phyloP scores from a whole-genome alignment of 1,140 invertebrate species.

The Heterodera schachtii region DNA sequence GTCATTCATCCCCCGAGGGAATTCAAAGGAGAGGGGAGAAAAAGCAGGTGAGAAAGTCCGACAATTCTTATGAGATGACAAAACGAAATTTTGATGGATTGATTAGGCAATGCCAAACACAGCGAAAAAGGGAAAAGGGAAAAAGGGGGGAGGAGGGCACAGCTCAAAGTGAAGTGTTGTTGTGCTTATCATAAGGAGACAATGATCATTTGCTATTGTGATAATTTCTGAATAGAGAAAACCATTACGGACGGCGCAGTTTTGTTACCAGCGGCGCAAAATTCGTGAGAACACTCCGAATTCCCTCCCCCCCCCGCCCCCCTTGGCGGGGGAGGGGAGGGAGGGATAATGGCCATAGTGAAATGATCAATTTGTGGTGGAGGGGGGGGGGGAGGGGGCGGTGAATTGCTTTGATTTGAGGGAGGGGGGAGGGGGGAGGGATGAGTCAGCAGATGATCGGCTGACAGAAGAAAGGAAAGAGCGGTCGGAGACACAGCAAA shows the following conservation, averaged over 20 bases:
- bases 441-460: background rate
- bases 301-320: too few species aligned
- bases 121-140: background rate
- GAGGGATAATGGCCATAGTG: background rate
- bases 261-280: background rate
- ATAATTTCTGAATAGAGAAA: too few species aligned
- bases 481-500: background rate
- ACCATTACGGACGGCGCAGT: background rate
- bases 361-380: background rate
- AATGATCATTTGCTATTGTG: too few species aligned
- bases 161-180: background rate
- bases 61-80: too few species aligned
- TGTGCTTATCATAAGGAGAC: too few species aligned
- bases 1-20: background rate
- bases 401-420: background rate
- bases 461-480: background rate
- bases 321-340: too few species aligned
- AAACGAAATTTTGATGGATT: too few species aligned
- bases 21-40: background rate
- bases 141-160: background rate
- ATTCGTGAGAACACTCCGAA: background rate
- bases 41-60: background rate
- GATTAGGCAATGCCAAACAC: too few species aligned
- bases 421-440: too few species aligned
- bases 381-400: too few species aligned